These are phyloP conservation scores for Trachurus trachurus DNA, from an alignment of 2,797 vertebrate genomes.

Conservation along the genomic window DNA sequence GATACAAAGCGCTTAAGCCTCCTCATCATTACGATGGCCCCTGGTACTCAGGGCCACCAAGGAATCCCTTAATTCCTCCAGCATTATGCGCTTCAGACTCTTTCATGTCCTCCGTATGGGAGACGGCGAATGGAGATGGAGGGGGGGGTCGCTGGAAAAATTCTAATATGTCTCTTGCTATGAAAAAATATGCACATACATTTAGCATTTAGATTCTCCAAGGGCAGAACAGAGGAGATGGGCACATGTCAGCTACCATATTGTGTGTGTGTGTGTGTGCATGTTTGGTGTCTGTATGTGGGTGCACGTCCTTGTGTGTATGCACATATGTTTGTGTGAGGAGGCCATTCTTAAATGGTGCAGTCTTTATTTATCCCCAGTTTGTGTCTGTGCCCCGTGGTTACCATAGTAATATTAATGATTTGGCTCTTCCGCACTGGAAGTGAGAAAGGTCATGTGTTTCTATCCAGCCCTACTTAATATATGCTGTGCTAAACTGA, in stretches of 20 bases:
- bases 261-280: conserved; percentile 83
- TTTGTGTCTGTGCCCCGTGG: conserved; percentile 88
- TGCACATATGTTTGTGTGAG: conserved; percentile 63
- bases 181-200: conserved; percentile 99
- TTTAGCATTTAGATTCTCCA: conserved; percentile 97
- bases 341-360: conserved; percentile 90
- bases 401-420: conserved; percentile 87
- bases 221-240: conserved; percentile 93
- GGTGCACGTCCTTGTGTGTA: conserved; percentile 52
- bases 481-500: conserved; percentile 70
- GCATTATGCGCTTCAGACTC: conserved; percentile 98
- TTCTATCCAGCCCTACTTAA: conserved; percentile 74
- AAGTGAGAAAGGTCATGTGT: conserved; percentile 87
- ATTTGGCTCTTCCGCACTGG: conserved; percentile 84
- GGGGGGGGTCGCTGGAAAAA: conserved; percentile 86
- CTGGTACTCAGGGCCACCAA: conserved; percentile 91
- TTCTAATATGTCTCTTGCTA: conserved; percentile 95
- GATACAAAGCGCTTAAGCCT: conserved; percentile 91
- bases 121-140: conserved; percentile 70
- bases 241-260: conserved; percentile 90
- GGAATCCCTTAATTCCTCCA: conserved; percentile 96
- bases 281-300: conserved; percentile 39
- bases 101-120: conserved; percentile 92
- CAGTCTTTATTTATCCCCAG: conserved; percentile 91
- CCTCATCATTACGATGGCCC: conserved; percentile 93